Evolutionary conservation across 2,113 vertebrate species (phyloP).

Genomic region (Rhizomys pruinosus): DNA sequence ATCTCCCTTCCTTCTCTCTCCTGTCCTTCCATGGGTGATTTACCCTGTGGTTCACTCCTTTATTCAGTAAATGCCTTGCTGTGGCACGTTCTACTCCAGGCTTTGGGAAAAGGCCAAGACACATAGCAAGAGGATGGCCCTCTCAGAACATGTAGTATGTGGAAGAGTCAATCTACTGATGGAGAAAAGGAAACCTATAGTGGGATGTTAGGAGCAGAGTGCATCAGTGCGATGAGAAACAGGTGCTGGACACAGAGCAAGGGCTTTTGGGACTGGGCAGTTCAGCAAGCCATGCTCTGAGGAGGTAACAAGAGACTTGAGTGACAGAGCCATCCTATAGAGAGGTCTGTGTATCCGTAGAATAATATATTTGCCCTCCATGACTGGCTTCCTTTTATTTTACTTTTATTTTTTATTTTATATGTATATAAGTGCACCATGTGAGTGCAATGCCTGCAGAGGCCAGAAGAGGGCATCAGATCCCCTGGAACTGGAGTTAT

Average conservation of each 20-base stretch:
- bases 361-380: not conserved
- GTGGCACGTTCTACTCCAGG: not conserved
- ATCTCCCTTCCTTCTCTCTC: not conserved
- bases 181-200: not conserved
- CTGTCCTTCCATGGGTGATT: not conserved
- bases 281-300: too few species aligned
- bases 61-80: not conserved
- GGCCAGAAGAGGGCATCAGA: too few species aligned
- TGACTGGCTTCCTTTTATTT: not conserved
- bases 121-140: not conserved
- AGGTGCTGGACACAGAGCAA: accelerated
- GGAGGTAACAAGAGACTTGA: not conserved
- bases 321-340: too few species aligned
- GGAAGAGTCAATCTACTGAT: not conserved
- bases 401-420: too few species aligned
- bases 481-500: too few species aligned
- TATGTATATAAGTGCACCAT: too few species aligned
- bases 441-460: too few species aligned
- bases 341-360: not conserved
- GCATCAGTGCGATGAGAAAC: not conserved
- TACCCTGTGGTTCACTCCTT: not conserved
- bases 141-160: accelerated
- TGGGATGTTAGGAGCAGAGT: too few species aligned
- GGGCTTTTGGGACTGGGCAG: too few species aligned
- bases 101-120: not conserved